Conservation (phyloP, 1,140 invertebrate species). For the Lithobius niger region DNA sequence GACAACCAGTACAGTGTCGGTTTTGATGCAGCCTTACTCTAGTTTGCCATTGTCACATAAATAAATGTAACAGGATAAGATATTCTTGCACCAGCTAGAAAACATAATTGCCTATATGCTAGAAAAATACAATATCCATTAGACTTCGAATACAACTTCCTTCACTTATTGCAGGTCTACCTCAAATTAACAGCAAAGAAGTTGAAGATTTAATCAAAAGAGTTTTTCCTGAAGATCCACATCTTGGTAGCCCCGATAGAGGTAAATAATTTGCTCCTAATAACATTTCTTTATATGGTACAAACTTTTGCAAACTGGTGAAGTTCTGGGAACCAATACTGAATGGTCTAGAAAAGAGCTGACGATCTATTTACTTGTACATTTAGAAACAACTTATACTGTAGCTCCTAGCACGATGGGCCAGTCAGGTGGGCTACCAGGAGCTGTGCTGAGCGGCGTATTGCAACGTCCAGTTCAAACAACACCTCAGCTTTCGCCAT, state of each 20-base stretch:
- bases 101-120: too few species aligned
- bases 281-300: too few species aligned
- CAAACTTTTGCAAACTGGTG: too few species aligned
- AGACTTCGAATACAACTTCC: slow-evolving; percentile 1
- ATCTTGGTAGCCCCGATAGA: background rate
- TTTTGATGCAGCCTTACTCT: background rate
- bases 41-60: background rate
- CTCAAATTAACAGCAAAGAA: slow-evolving; percentile 80
- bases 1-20: too few species aligned
- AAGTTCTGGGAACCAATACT: too few species aligned
- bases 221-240: slow-evolving; percentile 23
- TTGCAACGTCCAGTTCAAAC: background rate
- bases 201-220: slow-evolving; percentile 86
- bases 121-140: too few species aligned
- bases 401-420: background rate
- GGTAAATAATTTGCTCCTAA: too few species aligned
- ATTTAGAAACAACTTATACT: background rate
- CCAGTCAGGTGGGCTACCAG: background rate
- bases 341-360: too few species aligned
- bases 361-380: background rate
- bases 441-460: background rate
- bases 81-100: background rate
- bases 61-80: too few species aligned
- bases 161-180: slow-evolving; percentile 46
- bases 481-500: slow-evolving; percentile 30